Evolutionary conservation across 1,140 invertebrate genomes (phyloP).

Genomic region (Pseudachorutes palmiensis): DNA sequence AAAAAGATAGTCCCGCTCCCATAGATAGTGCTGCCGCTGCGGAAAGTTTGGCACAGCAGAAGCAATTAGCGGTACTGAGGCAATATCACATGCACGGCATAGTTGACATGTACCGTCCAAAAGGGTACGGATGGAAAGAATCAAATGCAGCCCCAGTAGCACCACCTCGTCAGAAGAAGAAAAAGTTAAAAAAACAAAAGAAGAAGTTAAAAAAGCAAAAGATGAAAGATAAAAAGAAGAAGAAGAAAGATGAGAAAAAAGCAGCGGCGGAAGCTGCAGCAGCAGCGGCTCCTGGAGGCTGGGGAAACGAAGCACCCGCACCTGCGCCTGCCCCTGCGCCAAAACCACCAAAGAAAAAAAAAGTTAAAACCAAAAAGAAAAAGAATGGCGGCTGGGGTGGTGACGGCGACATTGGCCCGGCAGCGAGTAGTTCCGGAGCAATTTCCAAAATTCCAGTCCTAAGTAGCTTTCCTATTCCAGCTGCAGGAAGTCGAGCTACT

Average conservation of each 20-base stretch:
- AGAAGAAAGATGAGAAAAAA: neutral
- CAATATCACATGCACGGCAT: neutral
- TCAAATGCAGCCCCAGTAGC: neutral
- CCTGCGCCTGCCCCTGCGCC: neutral
- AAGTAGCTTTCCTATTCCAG: no score
- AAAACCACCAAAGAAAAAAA: neutral
- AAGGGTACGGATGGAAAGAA: neutral
- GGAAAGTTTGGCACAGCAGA: neutral
- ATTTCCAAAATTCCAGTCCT: no score
- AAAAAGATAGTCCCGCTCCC: neutral
- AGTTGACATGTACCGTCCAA: neutral
- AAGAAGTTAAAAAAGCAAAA: neutral
- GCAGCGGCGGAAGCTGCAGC: no score
- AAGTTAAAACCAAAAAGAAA: neutral
- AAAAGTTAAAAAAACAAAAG: neutral
- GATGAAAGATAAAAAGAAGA: neutral
- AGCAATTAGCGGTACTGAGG: neutral
- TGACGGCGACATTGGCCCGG: no score
- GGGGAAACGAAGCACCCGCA: neutral
- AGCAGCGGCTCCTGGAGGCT: no score
- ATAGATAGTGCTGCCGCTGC: neutral
- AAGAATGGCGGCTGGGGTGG: neutral
- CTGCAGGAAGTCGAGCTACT: no score
- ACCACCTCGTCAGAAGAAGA: neutral
- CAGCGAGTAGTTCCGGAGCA: no score